Base-by-base conservation (phyloP, 2,888 invertebrate genomes). In the Brenthis ino region DNA sequence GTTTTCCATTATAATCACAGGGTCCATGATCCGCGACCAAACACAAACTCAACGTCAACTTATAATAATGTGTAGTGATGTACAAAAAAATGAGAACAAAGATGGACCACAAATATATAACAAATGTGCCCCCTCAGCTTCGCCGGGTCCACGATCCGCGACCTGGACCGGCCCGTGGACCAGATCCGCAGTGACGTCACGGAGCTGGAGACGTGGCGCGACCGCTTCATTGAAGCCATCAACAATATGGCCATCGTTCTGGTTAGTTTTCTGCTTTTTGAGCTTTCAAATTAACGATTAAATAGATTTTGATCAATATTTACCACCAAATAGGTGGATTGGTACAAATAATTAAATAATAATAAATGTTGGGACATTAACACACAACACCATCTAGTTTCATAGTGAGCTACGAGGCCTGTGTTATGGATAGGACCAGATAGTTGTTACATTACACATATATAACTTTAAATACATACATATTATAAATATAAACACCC, bases 151-250 rank as follows among this genome's bases (percentile, higher is more conserved):
- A 76, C 76, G 0, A 78, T 95, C 0, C 82, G 87, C 61, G 95
- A 96, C 77, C 75, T 96, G 20, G 94, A 94, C 77, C 93, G 96
- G 47, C 94, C 94, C 69, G 88, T 91, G 1, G 95, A 96, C 82
- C 94, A 94, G 78, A 88, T 96, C 60, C 88, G 85, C 55, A 85
- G 94, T 60, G 95, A 96, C 77, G 84, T 96, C 3, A 90, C 93
- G 54, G 94, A 96, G 73, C 71, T 97, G 79, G 95, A 95, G 76
- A 92, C 95, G 64, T 96, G 96, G 96, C 92, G 95, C 63, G 95
- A 95, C 79, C 93, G 96, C 37, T 94, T 96, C 72, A 91, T 92
- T 70, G 94, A 95, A 64, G 95, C 95, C 0, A 95, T 96, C 70
- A 94, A 95, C 11, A 71, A 70, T 5, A 77, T 75, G 72, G 69